Conservation (phyloP, 1,140 invertebrate species). For the Leptinotarsa lineolata region DNA sequence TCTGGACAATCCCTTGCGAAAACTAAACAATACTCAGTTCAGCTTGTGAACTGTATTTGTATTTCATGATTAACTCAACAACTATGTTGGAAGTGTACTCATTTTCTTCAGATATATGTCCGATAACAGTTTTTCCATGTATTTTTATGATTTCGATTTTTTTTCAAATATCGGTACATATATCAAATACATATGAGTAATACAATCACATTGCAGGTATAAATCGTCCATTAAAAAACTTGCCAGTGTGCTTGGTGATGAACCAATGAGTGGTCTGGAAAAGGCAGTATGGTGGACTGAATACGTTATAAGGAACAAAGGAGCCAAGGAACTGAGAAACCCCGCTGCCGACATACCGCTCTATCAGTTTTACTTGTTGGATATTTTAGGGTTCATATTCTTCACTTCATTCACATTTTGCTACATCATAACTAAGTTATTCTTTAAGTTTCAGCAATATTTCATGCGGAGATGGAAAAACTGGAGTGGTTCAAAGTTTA, state of each 20-base stretch:
- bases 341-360: slow-evolving; percentile 46
- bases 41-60: too few relatives aligned
- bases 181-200: too few relatives aligned
- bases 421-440: not conserved
- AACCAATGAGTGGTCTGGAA: slow-evolving; percentile 52
- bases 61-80: too few relatives aligned
- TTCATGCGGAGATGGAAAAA: too few relatives aligned
- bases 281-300: slow-evolving; percentile 60
- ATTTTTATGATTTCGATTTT: too few relatives aligned
- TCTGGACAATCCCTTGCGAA: too few relatives aligned
- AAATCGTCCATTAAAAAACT: slow-evolving; percentile 11
- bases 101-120: too few relatives aligned
- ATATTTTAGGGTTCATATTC: slow-evolving; percentile 41
- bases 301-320: slow-evolving; percentile 59
- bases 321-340: slow-evolving; percentile 54
- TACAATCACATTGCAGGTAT: not conserved
- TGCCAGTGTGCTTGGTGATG: slow-evolving; percentile 42
- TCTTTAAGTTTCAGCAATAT: not conserved
- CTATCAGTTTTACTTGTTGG: slow-evolving; percentile 55
- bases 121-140: too few relatives aligned
- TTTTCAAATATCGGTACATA: too few relatives aligned
- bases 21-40: too few relatives aligned
- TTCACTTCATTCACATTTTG: not conserved
- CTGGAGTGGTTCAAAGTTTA: too few relatives aligned
- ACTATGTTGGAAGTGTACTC: too few relatives aligned